Evolutionary conservation across 1,140 invertebrate species (phyloP).

Genomic region (Bombus sylvicola): DNA sequence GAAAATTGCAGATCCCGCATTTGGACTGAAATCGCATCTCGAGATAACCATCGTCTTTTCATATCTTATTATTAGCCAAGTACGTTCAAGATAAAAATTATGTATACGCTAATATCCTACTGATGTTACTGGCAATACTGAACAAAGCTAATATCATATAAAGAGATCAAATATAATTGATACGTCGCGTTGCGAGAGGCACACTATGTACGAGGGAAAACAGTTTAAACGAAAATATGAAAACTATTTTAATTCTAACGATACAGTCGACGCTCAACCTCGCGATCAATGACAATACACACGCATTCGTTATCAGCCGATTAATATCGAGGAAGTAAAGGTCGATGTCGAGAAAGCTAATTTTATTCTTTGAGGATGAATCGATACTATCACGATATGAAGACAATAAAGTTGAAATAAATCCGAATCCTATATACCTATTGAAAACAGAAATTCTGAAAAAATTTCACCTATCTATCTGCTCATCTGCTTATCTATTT

Average conservation of each 20-base stretch:
- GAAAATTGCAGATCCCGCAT: not conserved
- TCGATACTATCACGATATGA: not conserved
- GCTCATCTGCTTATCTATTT: not conserved
- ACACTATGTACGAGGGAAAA: not conserved
- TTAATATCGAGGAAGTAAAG: not conserved
- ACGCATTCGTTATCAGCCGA: not conserved
- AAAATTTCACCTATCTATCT: not conserved
- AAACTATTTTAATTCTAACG: not conserved
- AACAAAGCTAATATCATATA: not conserved
- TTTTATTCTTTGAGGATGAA: not conserved
- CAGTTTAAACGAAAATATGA: not conserved
- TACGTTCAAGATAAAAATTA: not conserved
- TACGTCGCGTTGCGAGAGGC: not conserved
- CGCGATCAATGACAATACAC: not conserved
- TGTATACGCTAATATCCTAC: not conserved
- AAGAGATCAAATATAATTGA: not conserved
- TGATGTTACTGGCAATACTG: not conserved
- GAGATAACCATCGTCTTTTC: not conserved
- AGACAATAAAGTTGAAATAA: not conserved
- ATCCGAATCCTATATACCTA: not conserved
- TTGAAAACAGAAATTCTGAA: not conserved
- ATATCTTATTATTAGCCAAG: not conserved
- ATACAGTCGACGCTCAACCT: not conserved
- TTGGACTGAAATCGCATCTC: not conserved
- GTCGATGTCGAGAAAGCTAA: not conserved